phyloP scores from a whole-genome alignment of 2,113 vertebrate species.

The Fulica atra region DNA sequence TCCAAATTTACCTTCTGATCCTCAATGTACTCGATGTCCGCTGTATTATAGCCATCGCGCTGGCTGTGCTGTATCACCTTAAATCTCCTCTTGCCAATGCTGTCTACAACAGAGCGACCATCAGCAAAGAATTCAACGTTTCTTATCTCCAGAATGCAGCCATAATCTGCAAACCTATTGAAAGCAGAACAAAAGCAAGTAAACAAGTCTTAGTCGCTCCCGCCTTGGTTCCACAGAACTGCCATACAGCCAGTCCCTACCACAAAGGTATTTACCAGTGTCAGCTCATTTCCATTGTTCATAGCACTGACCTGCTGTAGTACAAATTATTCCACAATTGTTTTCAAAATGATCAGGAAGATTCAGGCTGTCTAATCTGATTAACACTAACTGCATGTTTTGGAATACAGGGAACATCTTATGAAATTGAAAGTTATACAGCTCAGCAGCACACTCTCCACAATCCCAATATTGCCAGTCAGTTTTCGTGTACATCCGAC shows the following conservation, averaged over 20 bases:
- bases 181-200: slow-evolving; percentile 44
- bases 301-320: neutral
- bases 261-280: slow-evolving; percentile 39
- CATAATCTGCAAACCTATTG: slow-evolving; percentile 83
- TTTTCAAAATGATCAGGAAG: slow-evolving; percentile 46
- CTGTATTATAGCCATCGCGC: slow-evolving; percentile 83
- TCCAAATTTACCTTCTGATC: slow-evolving; percentile 75
- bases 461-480: neutral
- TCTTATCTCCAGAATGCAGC: slow-evolving; percentile 84
- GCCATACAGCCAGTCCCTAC: neutral
- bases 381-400: slow-evolving; percentile 12
- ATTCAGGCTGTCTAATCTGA: slow-evolving; percentile 47
- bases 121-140: slow-evolving; percentile 84
- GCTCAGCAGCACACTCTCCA: neutral
- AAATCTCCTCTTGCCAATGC: slow-evolving; percentile 82
- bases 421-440: neutral
- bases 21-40: slow-evolving; percentile 85
- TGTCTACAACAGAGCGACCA: slow-evolving; percentile 83
- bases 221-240: slow-evolving; percentile 8
- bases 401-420: neutral
- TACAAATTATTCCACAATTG: slow-evolving; percentile 38
- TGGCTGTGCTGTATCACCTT: slow-evolving; percentile 81
- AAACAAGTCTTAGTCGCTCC: slow-evolving; percentile 37
- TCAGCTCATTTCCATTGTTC: slow-evolving; percentile 45
- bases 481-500: neutral